Evolutionary conservation across 2,797 vertebrate genomes (phyloP), one percentile per base, ranked within the genome.

Genomic region (Esox lucius): DNA sequence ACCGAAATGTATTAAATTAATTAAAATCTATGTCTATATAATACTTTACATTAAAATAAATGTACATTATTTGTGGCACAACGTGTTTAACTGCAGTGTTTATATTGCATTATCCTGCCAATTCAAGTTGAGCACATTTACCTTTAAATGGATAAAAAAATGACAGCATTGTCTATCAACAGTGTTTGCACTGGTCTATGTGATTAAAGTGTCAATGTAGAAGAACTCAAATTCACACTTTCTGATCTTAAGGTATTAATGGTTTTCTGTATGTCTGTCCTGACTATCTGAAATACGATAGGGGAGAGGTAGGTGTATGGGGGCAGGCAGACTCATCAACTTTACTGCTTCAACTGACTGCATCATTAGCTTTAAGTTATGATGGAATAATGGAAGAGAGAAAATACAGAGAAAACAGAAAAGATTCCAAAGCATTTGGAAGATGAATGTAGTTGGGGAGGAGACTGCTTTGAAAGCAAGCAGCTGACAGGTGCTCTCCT

Each of bases 401-500:
- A 15, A 24, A 28, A 35, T 22, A 26, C 22, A 48, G 33, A 0
- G 68, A 51, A 46, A 70, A 3, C 17, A 24, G 49, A 2, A 71
- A 5, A 24, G 12, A 24, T 70, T 66, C 48, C 70, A 72, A 81
- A 72, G 67, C 39, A 76, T 77, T 78, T 78, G 71, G 70, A 80
- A 26, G 42, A 53, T 49, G 53, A 83, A 80, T 74, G 66, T 76
- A 15, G 68, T 68, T 74, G 70, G 75, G 70, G 78, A 79, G 13
- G 9, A 31, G 76, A 51, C 28, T 39, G 11, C 73, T 75, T 73
- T 87, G 26, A 26, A 49, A 24, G 71, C 53, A 42, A 73, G 62
- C 65, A 78, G 66, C 78, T 84, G 86, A 87, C 87, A 90, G 81
- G 85, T 89, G 85, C 82, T 85, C 80, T 75, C 73, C 61, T 74